Base-by-base conservation (phyloP, 2,888 invertebrate genomes). In the Chelonus formosanus region DNA sequence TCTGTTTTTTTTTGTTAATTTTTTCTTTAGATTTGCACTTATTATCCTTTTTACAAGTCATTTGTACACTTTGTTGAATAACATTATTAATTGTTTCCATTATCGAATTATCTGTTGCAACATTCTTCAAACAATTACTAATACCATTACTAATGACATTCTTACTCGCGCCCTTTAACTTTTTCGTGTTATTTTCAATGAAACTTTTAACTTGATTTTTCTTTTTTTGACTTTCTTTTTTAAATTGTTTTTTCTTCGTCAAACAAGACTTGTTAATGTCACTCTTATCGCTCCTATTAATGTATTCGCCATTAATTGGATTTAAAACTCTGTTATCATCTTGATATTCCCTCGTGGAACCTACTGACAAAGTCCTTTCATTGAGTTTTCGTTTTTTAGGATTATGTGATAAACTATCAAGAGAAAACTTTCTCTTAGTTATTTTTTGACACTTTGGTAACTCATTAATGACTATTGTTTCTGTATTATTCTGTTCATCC, bases 381-480 rank as follows among this genome's bases (percentile, higher is more conserved):
- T 71, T 85, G 78, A 76, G 82, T 81, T 77, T 80, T 65, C 74
- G 76, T 68, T 72, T 85, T 81, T 85, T 89, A 86, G 73, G 87
- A 83, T 79, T 87, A 50, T 78, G 77, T 86, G 61, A 84, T 67
- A 73, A 82, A 73, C 82, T 87, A 63, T 84, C 84, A 54, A 85
- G 72, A 1, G 86, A 86, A 40, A 86, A 75, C 75, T 87, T 87
- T 64, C 87, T 77, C 72, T 86, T 87, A 76, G 86, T 85, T 10
- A 88, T 84, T 75, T 88, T 88, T 73, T 88, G 86, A 52, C 88
- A 85, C 74, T 87, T 88, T 65, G 86, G 85, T 53, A 86, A 78
- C 69, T 87, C 61, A 35, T 69, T 62, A 40, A 56, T 7, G 63
- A 68, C 50, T 43, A 53, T 60, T 5, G 68, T 43, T 50, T 8